Evolutionary conservation across 2,797 vertebrate species (phyloP).

Genomic region (Chrysocyon brachyurus): DNA sequence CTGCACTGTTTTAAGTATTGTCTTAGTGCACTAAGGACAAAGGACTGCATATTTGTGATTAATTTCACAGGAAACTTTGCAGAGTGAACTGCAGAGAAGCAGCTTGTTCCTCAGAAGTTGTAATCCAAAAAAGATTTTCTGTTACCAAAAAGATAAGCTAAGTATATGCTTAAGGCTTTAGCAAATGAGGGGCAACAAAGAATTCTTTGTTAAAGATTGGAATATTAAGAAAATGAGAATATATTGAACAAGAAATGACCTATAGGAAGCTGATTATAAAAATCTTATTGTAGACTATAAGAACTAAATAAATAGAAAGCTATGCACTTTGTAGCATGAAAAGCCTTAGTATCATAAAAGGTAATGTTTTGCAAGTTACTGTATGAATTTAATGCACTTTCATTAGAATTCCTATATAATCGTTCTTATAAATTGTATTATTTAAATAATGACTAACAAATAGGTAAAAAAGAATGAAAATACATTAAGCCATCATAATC

Average conservation of each 20-base stretch:
- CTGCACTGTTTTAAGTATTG: neutral
- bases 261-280: neutral
- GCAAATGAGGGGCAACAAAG: neutral
- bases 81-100: neutral
- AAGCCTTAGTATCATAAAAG: neutral
- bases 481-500: neutral
- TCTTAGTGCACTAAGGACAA: neutral
- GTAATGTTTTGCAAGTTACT: neutral
- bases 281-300: neutral
- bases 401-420: neutral
- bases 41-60: neutral
- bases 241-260: neutral
- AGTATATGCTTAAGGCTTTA: neutral
- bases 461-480: neutral
- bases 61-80: neutral
- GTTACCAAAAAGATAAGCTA: neutral
- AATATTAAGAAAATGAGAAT: neutral
- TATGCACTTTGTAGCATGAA: neutral
- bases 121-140: neutral
- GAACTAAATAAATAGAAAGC: neutral
- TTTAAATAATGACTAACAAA: neutral
- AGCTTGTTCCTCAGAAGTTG: neutral
- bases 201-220: neutral
- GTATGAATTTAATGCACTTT: neutral
- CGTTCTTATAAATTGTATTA: neutral